These are phyloP conservation scores for Pammene fasciana DNA, from an alignment of 2,888 invertebrate species.

Conservation along the genomic window DNA sequence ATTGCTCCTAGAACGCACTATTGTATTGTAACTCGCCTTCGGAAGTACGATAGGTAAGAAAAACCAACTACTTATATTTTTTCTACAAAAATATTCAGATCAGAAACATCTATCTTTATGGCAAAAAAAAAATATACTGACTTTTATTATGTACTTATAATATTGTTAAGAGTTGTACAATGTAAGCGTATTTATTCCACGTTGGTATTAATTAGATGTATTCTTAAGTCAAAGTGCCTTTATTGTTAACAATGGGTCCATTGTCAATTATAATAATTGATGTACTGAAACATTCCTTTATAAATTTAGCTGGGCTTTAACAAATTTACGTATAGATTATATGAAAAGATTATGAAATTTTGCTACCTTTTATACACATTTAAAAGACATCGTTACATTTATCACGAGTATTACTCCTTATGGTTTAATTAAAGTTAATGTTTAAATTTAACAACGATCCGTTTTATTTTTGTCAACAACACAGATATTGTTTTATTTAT, in stretches of 20 bases:
- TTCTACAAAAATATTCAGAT: background rate
- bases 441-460: conserved; percentile 51
- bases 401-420: conserved; percentile 76
- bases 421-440: conserved; percentile 71
- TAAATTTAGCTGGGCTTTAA: conserved; percentile 64
- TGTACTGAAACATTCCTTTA: conserved; percentile 79
- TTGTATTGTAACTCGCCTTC: background rate
- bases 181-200: conserved; percentile 55
- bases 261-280: conserved; percentile 68
- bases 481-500: background rate
- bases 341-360: conserved; percentile 57
- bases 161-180: conserved; percentile 55
- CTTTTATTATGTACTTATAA: conserved; percentile 64
- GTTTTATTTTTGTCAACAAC: conserved; percentile 43
- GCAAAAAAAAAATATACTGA: conserved; percentile 47
- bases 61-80: background rate
- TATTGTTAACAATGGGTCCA: conserved; percentile 67
- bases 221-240: conserved; percentile 67
- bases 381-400: conserved; percentile 74
- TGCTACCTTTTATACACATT: conserved; percentile 65
- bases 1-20: background rate
- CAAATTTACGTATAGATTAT: conserved; percentile 49
- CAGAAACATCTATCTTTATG: conserved; percentile 41
- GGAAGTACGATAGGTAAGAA: background rate
- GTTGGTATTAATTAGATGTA: conserved; percentile 56